Base-by-base conservation (phyloP, 2,888 invertebrate genomes). In the Callyntrura sp. region DNA sequence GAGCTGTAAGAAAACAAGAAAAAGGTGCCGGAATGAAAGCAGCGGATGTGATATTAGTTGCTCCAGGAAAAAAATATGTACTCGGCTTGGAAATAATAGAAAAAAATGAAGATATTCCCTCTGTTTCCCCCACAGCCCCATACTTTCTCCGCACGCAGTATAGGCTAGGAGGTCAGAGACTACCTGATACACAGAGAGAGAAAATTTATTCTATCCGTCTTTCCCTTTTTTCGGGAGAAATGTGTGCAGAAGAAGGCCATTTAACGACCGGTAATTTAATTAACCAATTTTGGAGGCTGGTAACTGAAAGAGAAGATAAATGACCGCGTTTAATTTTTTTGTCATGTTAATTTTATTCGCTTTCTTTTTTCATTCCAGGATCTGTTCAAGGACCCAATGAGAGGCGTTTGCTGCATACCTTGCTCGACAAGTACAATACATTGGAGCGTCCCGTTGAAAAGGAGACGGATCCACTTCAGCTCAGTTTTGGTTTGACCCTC, bases 401-500 rank as follows among this genome's bases (percentile, higher is more conserved):
- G 96, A 98, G 98, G 96, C 96, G 97, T 95, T 96, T 98, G 95
- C 96, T 98, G 95, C 97, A 97, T 96, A 97, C 97, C 96, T 96
- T 98, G 94, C 96, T 98, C 95, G 97, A 98, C 96, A 96, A 97
- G 95, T 98, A 98, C 96, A 98, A 98, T 96, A 97, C 97, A 95
- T 96, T 98, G 96, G 98, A 98, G 96, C 96, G 98, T 68, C 90
- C 90, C 85, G 90, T 90, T 35, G 97, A 97, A 95, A 98, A 98
- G 96, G 98, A 98, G 96, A 98, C 98, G 95, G 98, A 98, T 95
- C 98, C 98, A 94, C 96, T 98, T 95, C 97, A 97, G 96, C 97
- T 98, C 95, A 98, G 98, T 96, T 98, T 98, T 96, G 98, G 98
- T 95, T 97, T 98, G 95, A 98, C 98, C 95, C 97, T 98, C 95